These are phyloP conservation scores for Catocala nupta DNA, from an alignment of 2,888 invertebrate genomes.

Conservation along the genomic window DNA sequence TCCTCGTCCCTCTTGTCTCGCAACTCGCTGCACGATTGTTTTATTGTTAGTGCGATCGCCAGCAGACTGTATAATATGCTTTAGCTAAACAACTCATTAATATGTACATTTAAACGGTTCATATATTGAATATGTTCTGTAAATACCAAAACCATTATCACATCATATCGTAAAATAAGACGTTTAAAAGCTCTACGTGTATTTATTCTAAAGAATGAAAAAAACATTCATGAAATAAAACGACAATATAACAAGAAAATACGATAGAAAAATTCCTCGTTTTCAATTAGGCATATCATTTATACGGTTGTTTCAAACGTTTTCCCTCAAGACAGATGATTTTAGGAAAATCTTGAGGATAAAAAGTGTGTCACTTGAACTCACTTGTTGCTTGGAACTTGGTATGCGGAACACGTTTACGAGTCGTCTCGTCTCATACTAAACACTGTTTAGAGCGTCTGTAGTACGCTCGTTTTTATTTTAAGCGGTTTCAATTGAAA, in stretches of 20 bases:
- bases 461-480: constrained; percentile 46
- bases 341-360: constrained; percentile 48
- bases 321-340: constrained; percentile 40
- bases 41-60: too few relatives aligned
- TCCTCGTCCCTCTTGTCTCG: too few relatives aligned
- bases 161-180: not conserved
- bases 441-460: constrained; percentile 55
- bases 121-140: too few relatives aligned
- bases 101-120: too few relatives aligned
- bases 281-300: constrained; percentile 25
- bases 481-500: constrained; percentile 43
- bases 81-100: too few relatives aligned
- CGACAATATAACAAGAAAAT: constrained; percentile 2
- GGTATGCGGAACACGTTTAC: constrained; percentile 66
- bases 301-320: constrained; percentile 22
- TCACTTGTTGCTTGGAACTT: constrained; percentile 72
- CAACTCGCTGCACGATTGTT: too few relatives aligned
- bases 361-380: constrained; percentile 47
- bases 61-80: too few relatives aligned
- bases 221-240: not conserved
- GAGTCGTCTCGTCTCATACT: constrained; percentile 50
- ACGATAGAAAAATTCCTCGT: not conserved
- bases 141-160: too few relatives aligned
- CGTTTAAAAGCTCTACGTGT: too few relatives aligned
- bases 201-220: not conserved